Base-by-base conservation (phyloP, 2,113 vertebrate genomes). In the Columbina picui region DNA sequence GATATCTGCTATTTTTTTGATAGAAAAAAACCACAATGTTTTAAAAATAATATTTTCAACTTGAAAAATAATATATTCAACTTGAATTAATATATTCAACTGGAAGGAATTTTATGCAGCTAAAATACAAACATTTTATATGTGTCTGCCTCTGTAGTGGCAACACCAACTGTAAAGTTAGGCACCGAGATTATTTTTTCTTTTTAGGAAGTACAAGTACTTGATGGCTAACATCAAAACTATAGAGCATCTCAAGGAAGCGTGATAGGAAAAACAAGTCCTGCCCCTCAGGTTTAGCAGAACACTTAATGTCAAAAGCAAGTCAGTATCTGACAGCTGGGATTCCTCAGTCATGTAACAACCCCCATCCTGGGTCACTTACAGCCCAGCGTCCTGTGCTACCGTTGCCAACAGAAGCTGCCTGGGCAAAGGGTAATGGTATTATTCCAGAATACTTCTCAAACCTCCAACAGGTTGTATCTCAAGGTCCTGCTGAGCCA, bases 61-160 rank as follows among this genome's bases (percentile, higher is more conserved):
- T 9, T 41, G 32, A 86, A 53, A n/a, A n/a, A n/a, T n/a, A n/a
- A n/a, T n/a, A 34, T 14, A 79, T 32, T 73, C 16, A 55, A 64
- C 29, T 9, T 41, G 32, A 86, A 53, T n/a, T n/a, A n/a, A n/a
- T n/a, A 34, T 14, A 79, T 32, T 73, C 16, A 55, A 64, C 29
- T 9, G 38, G 32, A 86, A 53, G 27, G 41, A 60, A 60, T 52
- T 73, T 56, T n/a, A 77, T 20, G 49, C 45, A 60, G 26, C 18
- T 76, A 47, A 82, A 36, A 52, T 29, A 78, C 2, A 82, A 78
- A 92, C 1, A 4, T 65, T 79, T 82, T 41, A 71, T 6, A 17
- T 38, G 22, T 1, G 0, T 13, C 59, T 0, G 1, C 39, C 83
- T 38, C 26, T 20, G 6, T 2, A 73, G 41, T 3, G 27, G 45